Evolutionary conservation across 1,140 invertebrate species (phyloP).

Genomic region (Mercenaria mercenaria): DNA sequence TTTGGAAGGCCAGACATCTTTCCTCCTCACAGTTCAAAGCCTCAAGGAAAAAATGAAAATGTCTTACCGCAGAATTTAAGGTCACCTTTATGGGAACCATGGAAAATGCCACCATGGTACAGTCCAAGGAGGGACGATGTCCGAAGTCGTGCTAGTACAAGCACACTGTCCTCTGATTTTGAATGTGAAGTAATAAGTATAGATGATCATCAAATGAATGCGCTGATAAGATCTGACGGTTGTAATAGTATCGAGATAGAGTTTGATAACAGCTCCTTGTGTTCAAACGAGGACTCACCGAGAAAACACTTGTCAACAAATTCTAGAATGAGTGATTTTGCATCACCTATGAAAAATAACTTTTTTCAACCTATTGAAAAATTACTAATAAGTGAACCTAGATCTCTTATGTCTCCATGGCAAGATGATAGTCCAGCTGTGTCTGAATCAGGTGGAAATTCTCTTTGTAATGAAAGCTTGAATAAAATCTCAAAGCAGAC

Average conservation of each 20-base stretch:
- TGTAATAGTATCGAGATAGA: constrained; percentile 81
- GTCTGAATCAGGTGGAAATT: background rate
- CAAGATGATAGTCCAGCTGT: background rate
- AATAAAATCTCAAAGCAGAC: background rate
- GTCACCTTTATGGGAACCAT: constrained; percentile 19
- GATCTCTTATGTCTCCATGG: constrained; percentile 24
- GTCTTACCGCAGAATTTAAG: background rate
- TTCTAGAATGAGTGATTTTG: background rate
- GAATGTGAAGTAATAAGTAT: constrained; percentile 81
- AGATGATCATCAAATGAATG: constrained; percentile 81
- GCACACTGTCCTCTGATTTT: constrained; percentile 72
- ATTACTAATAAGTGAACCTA: background rate
- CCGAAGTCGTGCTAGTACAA: constrained; percentile 51
- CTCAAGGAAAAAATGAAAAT: background rate
- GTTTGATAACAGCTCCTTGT: constrained; percentile 71
- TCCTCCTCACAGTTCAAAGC: background rate
- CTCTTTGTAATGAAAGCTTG: background rate
- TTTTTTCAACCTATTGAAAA: background rate
- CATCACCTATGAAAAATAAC: background rate
- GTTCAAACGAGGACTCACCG: constrained; percentile 51
- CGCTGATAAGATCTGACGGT: constrained; percentile 79
- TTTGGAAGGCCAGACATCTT: background rate
- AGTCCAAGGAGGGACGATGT: constrained; percentile 63
- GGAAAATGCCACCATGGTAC: constrained; percentile 37
- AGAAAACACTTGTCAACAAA: constrained; percentile 17